Base-by-base conservation (phyloP, 1,140 invertebrate genomes). In the Tetramorium simillimum region DNA sequence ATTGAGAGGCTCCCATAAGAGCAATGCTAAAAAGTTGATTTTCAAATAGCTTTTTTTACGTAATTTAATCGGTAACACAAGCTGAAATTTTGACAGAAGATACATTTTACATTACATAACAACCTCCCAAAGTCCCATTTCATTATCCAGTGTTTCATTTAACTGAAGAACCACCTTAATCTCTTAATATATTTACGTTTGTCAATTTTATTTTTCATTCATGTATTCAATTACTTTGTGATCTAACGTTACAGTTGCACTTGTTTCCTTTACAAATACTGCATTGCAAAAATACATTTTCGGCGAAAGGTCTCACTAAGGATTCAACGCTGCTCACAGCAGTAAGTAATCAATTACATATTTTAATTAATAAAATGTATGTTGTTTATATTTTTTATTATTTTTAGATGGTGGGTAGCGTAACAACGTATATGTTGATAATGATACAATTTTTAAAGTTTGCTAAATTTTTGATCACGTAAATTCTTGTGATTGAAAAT, bases 401-500 rank as follows among this genome's bases (percentile, higher is more conserved):
- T 46, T 69, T 69, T 43, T 1, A 69, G 65, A 69, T 69, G 4
- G 12, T 24, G 1, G 37, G n/a, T 37, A 46, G 10, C n/a, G 24
- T 46, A 12, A 46, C 37, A n/a, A 69, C 40, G 6, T 69, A 93
- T 86, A 73, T 92, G 21, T 69, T 93, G 6, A 93, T 93, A 4
- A 43, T 93, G n/a, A 88, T 93, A 21, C 93, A 93, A 86, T 93
- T 93, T n/a, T n/a, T n/a, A n/a, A n/a, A n/a, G n/a, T n/a, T n/a
- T n/a, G n/a, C n/a, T n/a, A n/a, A n/a, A n/a, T n/a, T n/a, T 58
- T 33, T 92, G 3, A 2, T 72, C 18, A 40, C 49, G 0, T 37
- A 2, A 12, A 40, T 40, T 18, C 67, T 21, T 84, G 81, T 40
- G 65, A 69, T 46, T 9, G 7, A 21, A 60, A 63, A 6, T 65